Conservation (phyloP, 2,797 vertebrate genomes). For the Melanitta fusca region DNA sequence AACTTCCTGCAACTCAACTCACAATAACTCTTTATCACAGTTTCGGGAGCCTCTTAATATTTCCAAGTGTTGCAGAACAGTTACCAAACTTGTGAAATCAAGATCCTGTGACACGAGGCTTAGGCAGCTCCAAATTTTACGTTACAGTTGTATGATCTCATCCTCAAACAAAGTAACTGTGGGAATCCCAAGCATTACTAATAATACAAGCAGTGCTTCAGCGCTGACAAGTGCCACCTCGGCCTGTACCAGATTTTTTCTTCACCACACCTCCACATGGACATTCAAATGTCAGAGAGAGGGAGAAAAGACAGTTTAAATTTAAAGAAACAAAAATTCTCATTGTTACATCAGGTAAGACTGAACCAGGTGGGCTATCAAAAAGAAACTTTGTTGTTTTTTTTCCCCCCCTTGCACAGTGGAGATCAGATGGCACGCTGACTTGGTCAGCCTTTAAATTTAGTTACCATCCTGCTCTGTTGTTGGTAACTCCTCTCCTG, state of each 20-base stretch:
- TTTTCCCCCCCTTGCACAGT: not conserved
- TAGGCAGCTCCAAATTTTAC: not conserved
- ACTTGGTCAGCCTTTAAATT: conserved; percentile 58
- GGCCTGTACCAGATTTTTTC: not conserved
- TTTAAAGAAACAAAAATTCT: not conserved
- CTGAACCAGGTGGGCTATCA: not conserved
- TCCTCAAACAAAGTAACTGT: not conserved
- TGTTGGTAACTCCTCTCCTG: conserved; percentile 2
- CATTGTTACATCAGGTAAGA: not conserved
- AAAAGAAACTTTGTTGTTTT: not conserved
- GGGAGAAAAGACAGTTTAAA: not conserved
- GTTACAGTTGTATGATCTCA: not conserved
- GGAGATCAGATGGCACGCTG: not conserved
- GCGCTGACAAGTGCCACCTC: not conserved
- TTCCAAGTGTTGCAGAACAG: not conserved
- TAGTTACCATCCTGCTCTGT: conserved; percentile 27
- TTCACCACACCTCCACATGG: not conserved
- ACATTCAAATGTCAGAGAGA: not conserved
- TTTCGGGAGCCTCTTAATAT: not conserved
- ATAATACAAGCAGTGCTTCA: not conserved
- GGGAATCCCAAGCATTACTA: not conserved
- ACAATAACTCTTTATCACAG: not conserved
- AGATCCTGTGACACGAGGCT: not conserved
- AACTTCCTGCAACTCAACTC: not conserved
- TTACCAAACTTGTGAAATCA: not conserved